A percentile compares a stretch with the other conserved stretches of the same genome.
Conservation (phyloP, 2,113 vertebrate species). For the Rhea pennata region DNA sequence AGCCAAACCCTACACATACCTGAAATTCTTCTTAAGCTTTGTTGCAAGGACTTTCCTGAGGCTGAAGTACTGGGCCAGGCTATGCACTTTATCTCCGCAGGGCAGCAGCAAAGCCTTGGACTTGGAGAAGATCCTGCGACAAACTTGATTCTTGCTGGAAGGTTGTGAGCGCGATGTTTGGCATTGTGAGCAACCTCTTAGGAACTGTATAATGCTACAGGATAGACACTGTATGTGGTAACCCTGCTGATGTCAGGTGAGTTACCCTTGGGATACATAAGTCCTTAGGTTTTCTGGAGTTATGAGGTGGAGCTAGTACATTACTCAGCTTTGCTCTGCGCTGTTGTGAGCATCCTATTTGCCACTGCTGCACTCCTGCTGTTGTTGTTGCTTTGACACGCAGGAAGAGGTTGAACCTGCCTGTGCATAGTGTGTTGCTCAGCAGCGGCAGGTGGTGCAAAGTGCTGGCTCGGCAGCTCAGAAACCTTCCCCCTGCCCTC, state of each 20-base stretch:
- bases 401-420: neutral
- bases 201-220: fast-evolving
- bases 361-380: fast-evolving
- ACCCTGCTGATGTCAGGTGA: neutral
- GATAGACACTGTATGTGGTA: neutral
- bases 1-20: neutral
- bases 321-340: neutral
- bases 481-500: neutral
- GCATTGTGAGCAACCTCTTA: neutral
- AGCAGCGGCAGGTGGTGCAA: neutral
- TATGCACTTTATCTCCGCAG: neutral
- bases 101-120: neutral
- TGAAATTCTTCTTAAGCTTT: neutral
- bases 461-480: neutral
- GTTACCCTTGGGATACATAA: neutral
- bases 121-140: neutral
- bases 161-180: fast-evolving
- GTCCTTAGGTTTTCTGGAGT: neutral
- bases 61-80: neutral
- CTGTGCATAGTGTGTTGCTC: neutral
- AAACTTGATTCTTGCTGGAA: neutral
- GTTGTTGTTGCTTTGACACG: neutral
- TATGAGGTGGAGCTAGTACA: neutral
- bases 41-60: neutral
- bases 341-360: neutral